A percentile compares a stretch with the other conserved stretches of the same genome.
These are phyloP conservation scores for Pemphigus obesinymphae DNA, from an alignment of 1,140 invertebrate species.

Conservation along the genomic window DNA sequence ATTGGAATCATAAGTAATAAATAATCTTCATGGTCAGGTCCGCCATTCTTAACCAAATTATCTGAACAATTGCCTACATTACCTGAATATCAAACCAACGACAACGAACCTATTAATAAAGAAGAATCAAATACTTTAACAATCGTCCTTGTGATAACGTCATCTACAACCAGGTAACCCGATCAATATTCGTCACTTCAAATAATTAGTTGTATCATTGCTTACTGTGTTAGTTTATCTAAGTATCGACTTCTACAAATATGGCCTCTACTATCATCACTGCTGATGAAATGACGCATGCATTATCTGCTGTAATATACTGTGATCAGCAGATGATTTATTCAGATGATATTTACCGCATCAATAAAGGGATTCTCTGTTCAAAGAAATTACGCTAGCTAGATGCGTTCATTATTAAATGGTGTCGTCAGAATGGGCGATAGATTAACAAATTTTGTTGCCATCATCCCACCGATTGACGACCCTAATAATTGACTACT, in stretches of 20 bases:
- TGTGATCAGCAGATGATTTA: not conserved
- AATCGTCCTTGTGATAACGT: not conserved
- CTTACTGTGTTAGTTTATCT: not conserved
- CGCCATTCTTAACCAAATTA: too few species aligned
- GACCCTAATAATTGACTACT: too few species aligned
- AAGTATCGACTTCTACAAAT: not conserved
- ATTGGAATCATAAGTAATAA: too few species aligned
- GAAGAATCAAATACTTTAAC: not conserved
- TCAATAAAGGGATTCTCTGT: not conserved
- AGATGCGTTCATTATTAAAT: conserved; percentile 16
- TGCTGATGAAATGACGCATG: not conserved
- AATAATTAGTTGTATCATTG: too few species aligned
- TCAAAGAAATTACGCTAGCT: conserved; percentile 3
- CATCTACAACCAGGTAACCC: not conserved
- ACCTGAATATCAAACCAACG: not conserved
- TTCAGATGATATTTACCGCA: not conserved
- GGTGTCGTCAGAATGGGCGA: conserved; percentile 45
- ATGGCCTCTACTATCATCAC: not conserved
- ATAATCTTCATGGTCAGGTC: too few species aligned
- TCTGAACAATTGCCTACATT: not conserved
- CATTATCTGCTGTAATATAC: not conserved
- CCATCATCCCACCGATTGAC: too few species aligned
- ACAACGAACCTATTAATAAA: not conserved
- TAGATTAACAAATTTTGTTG: conserved; percentile 44
- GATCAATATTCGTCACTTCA: not conserved